Conservation (phyloP, 2,113 vertebrate genomes). For the Vulpes vulpes region DNA sequence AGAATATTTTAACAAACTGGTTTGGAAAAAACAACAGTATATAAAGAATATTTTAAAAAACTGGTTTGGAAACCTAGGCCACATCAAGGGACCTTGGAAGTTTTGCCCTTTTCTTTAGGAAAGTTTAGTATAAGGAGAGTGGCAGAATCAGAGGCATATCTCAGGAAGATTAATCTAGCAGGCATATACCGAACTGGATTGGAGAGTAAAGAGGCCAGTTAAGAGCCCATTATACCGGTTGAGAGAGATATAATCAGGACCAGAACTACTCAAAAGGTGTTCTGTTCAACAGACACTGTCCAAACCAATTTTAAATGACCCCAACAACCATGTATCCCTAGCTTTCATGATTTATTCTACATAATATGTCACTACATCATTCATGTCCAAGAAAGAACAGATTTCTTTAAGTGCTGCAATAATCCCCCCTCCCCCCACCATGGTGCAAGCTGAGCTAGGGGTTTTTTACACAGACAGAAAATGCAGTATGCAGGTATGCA, state of each 20-base stretch:
- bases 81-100: not conserved
- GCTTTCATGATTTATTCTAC: slow-evolving; percentile 54
- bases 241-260: not conserved
- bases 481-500: slow-evolving; percentile 10
- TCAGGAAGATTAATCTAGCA: slow-evolving; percentile 31
- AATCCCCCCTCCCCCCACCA: not conserved
- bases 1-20: not conserved
- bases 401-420: slow-evolving; percentile 39
- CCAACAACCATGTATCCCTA: not conserved
- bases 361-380: not conserved
- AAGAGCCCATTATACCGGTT: not conserved
- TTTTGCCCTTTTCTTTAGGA: not conserved
- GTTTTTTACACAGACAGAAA: not conserved
- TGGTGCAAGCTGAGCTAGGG: not conserved
- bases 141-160: not conserved
- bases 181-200: not conserved
- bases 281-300: slow-evolving; percentile 46
- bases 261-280: slow-evolving; percentile 52
- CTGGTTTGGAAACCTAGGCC: not conserved
- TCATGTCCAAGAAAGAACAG: slow-evolving; percentile 31
- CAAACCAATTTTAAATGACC: slow-evolving; percentile 61
- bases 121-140: not conserved
- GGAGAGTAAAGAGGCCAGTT: not conserved
- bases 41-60: not conserved
- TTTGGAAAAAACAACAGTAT: not conserved